Percentiles rank a stretch among this genome's conserved stretches.
Evolutionary conservation across 2,797 vertebrate species (phyloP).

Genomic region (Telmatherina bonti): DNA sequence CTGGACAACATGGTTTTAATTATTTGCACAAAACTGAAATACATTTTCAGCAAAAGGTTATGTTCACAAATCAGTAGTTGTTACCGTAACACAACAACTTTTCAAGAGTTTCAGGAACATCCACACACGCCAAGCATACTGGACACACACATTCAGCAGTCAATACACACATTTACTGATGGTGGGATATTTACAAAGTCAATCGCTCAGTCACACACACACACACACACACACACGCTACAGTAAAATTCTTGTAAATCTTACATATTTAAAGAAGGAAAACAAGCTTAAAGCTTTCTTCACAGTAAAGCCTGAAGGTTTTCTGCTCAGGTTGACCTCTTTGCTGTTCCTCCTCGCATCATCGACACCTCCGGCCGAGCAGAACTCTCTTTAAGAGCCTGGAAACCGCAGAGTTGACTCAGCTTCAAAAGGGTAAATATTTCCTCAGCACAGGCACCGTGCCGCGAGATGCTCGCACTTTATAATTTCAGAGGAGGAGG

Average conservation of each 20-base stretch:
- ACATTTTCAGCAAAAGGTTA: conserved; percentile 1
- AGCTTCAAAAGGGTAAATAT: conserved; percentile 57
- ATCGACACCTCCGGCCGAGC: conserved; percentile 1
- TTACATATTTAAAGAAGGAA: conserved; percentile 29
- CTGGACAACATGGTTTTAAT: neutral
- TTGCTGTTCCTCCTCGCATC: conserved; percentile 31
- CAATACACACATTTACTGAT: conserved; percentile 6
- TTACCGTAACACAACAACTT: too few relatives aligned
- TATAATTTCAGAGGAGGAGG: conserved; percentile 12
- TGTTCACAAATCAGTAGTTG: neutral
- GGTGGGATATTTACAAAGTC: conserved; percentile 30
- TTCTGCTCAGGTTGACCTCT: conserved; percentile 13
- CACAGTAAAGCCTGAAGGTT: neutral
- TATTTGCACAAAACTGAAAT: neutral
- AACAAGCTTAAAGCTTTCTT: neutral
- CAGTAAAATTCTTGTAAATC: neutral
- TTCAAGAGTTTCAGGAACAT: conserved; percentile 3
- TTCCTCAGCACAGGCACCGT: conserved; percentile 36
- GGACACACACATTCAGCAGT: conserved; percentile 47
- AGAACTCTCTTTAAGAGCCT: neutral
- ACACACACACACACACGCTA: neutral
- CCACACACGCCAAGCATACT: conserved; percentile 26
- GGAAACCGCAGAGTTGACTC: conserved; percentile 39
- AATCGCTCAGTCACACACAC: conserved; percentile 4
- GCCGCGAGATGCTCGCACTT: conserved; percentile 16